Evolutionary conservation across 2,888 invertebrate species (phyloP).

Genomic region (Xylota sylvarum): DNA sequence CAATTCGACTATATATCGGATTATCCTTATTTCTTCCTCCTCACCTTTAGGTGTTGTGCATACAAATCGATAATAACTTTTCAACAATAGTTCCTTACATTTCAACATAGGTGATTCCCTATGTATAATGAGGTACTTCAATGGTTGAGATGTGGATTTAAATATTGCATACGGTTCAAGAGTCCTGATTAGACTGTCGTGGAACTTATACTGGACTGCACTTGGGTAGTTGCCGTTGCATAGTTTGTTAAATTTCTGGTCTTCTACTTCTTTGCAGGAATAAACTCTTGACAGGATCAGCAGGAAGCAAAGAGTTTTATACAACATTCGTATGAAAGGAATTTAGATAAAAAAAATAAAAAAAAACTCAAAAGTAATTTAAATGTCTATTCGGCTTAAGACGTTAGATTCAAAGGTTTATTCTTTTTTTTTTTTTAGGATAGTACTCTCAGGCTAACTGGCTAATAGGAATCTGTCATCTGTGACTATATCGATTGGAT

Average conservation of each 20-base stretch:
- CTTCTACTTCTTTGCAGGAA: not conserved
- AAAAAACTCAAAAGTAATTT: not conserved
- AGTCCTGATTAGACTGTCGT: not conserved
- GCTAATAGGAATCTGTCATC: no score
- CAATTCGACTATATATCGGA: not conserved
- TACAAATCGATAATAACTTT: not conserved
- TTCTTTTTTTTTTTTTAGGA: no score
- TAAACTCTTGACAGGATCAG: not conserved
- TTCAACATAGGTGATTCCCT: not conserved
- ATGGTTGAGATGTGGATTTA: not conserved
- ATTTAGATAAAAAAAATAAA: not conserved
- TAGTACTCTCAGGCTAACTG: no score
- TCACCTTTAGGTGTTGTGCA: not conserved
- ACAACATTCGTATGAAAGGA: not conserved
- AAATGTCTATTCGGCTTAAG: not conserved
- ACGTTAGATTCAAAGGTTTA: no score
- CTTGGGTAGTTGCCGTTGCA: slow-evolving; percentile 18
- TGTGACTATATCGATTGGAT: no score
- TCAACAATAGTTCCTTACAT: not conserved
- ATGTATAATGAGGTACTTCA: slow-evolving; percentile 23
- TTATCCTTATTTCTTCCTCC: not conserved
- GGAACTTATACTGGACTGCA: not conserved
- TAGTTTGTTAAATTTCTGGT: not conserved
- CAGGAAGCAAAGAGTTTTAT: not conserved
- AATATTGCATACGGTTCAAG: slow-evolving; percentile 30